Conservation (phyloP, 2,888 invertebrate species). For the Orchesellides sinensis region DNA sequence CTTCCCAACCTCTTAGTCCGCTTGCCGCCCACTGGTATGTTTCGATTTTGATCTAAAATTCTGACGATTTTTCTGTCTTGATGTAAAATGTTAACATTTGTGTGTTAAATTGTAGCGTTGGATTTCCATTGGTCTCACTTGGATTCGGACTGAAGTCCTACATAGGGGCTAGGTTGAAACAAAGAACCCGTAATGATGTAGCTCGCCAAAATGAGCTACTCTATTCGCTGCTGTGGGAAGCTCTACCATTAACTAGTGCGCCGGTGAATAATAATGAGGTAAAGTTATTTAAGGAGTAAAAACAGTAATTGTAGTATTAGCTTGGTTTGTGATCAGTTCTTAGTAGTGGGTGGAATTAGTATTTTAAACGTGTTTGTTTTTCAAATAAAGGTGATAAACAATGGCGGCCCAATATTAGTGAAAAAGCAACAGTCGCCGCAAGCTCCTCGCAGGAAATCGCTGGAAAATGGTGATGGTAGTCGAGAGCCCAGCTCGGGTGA, state of each 20-base stretch:
- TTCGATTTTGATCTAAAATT: neutral
- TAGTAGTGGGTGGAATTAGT: too few relatives aligned
- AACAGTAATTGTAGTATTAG: neutral
- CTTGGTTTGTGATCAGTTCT: neutral
- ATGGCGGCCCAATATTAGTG: constrained; percentile 74
- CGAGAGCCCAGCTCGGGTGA: constrained; percentile 64
- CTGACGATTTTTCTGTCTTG: neutral
- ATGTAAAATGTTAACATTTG: neutral
- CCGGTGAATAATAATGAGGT: constrained; percentile 74
- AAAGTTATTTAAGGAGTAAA: too few relatives aligned
- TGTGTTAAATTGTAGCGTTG: constrained; percentile 67
- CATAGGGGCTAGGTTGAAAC: constrained; percentile 74
- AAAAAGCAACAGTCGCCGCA: constrained; percentile 72
- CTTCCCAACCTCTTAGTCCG: constrained; percentile 74
- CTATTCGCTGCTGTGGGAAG: constrained; percentile 74
- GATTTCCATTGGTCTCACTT: constrained; percentile 75
- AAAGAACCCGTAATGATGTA: constrained; percentile 74
- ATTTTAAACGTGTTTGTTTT: too few relatives aligned
- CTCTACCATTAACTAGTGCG: constrained; percentile 73
- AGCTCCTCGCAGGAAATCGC: constrained; percentile 71
- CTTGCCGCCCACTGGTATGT: constrained; percentile 75
- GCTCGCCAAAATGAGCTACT: constrained; percentile 73
- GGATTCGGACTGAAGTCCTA: constrained; percentile 75
- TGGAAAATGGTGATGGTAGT: constrained; percentile 70
- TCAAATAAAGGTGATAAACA: constrained; percentile 71